Conservation (phyloP, 2,888 invertebrate genomes). For the Rhamphomyia laevipes region DNA sequence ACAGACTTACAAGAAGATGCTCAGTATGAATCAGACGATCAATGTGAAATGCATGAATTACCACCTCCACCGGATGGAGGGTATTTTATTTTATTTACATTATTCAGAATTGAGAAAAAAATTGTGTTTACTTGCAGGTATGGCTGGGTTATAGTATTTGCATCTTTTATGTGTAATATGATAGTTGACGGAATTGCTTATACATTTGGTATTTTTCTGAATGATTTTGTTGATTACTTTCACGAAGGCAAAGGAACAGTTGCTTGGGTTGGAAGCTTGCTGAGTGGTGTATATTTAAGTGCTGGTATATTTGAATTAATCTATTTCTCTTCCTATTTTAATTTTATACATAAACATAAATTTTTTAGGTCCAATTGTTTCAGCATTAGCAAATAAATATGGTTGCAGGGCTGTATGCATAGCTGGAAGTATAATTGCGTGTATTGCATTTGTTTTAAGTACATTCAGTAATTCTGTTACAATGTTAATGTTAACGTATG, state of each 20-base stretch:
- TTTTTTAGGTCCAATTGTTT: constrained; percentile 72
- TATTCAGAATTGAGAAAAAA: neutral
- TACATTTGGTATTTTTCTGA: constrained; percentile 89
- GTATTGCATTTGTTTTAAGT: constrained; percentile 73
- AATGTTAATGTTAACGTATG: constrained; percentile 86
- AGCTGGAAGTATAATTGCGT: constrained; percentile 75
- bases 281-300: constrained; percentile 91
- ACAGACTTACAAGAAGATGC: constrained; percentile 46
- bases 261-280: constrained; percentile 88
- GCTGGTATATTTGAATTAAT: constrained; percentile 53
- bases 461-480: constrained; percentile 78
- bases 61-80: constrained; percentile 87
- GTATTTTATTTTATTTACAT: constrained; percentile 56
- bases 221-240: constrained; percentile 68
- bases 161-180: constrained; percentile 95
- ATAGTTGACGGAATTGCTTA: constrained; percentile 98
- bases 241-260: constrained; percentile 76
- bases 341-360: neutral
- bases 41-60: constrained; percentile 61
- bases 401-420: constrained; percentile 92
- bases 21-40: constrained; percentile 46
- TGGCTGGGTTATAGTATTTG: constrained; percentile 89
- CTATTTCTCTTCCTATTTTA: neutral
- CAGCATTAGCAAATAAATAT: constrained; percentile 90
- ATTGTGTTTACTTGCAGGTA: constrained; percentile 43